These are phyloP conservation scores for Aurelia sp. DNA, from an alignment of 30 jellyfish, hydroid and myxozoan species.

Conservation along the genomic window DNA sequence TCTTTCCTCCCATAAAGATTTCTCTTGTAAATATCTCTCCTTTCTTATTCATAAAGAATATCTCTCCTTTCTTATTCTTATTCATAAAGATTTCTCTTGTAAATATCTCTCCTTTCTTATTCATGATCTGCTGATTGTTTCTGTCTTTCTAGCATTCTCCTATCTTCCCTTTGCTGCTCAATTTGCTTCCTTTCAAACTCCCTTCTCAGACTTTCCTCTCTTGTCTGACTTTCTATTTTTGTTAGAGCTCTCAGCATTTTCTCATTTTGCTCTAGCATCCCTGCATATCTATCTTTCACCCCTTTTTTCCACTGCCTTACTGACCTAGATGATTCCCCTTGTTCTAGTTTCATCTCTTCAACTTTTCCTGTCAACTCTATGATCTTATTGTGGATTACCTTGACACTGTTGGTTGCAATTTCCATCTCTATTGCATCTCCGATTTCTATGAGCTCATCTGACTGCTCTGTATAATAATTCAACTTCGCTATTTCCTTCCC, in stretches of 20 bases:
- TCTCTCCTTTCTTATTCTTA: too few species aligned
- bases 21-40: constrained; percentile 24
- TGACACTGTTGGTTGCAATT: constrained; percentile 13
- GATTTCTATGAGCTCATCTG: constrained; percentile 8
- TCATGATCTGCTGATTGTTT: too few species aligned
- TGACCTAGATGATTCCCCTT: constrained; percentile 32
- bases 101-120: background rate
- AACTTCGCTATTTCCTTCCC: constrained; percentile 42
- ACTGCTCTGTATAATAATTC: constrained; percentile 28
- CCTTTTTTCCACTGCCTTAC: constrained; percentile 34
- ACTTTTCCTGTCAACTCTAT: background rate
- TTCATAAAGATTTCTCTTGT: constrained; percentile 12
- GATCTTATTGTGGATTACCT: constrained; percentile 15
- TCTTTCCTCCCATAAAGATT: constrained; percentile 13
- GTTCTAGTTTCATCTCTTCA: constrained; percentile 37
- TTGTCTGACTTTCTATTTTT: too few species aligned
- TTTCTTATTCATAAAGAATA: too few species aligned
- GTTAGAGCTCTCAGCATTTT: too few species aligned
- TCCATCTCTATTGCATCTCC: background rate
- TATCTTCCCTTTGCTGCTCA: too few species aligned
- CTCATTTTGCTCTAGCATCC: too few species aligned
- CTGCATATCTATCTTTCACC: background rate
- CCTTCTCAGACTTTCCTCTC: too few species aligned
- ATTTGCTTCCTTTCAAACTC: too few species aligned
- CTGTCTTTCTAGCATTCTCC: too few species aligned